Evolutionary conservation across 1,140 invertebrate genomes (phyloP), one percentile per base, ranked within the genome.

Genomic region (Metopolophium dirhodum): DNA sequence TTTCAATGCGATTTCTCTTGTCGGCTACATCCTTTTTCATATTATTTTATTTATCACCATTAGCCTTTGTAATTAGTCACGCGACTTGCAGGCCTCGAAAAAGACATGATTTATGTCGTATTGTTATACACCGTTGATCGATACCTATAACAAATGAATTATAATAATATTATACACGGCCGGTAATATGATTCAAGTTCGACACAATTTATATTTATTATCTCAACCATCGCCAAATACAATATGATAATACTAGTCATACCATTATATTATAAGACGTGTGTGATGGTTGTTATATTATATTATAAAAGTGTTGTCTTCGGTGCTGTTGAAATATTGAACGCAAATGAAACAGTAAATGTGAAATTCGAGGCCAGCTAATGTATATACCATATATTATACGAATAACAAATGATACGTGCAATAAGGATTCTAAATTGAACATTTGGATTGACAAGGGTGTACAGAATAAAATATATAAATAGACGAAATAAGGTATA

Each of bases 351-450:
- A 77, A 77, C 18, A 7, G 26, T 61, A 82, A 41, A 41, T 14
- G 83, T 45, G 83, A 85, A 85, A 77, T 45, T 45, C 23, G 41
- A 41, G 23, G 8, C 22, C 23, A 18, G 37, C 83, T 26, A 85
- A 41, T 85, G 35, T n/a, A n/a, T n/a, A n/a, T n/a, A n/a, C n/a
- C 45, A 26, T 85, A 45, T 83, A 83, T 37, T 83, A 83, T 83
- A 23, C 9, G 83, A 85, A 41, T 45, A 41, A 85, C 83, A 85
- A 85, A 41, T 41, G 83, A 41, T 49, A 87, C 45, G 6, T n/a
- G 41, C 85, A 47, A 47, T 87, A 87, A 87, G n/a, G n/a, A 87
- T 49, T 87, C 9, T n/a, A 87, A 87, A 87, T 85, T 85, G 22
- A 85, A 41, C 11, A 45, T 41, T 26, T 85, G 37, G 23, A 85